Conservation (phyloP, 2,797 vertebrate genomes). For the Octomys mimax region DNA sequence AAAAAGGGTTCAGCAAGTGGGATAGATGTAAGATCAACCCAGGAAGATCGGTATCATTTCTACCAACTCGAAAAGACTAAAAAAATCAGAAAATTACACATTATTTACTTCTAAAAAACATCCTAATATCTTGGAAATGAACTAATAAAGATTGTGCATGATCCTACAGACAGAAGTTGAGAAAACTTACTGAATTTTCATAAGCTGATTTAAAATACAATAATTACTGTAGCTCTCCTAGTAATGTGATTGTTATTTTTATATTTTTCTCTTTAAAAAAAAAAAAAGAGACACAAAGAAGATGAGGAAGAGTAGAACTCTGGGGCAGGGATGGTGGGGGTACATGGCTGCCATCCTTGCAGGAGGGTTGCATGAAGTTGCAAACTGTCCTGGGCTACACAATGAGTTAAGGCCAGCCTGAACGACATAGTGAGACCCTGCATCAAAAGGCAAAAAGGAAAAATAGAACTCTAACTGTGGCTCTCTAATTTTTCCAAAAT, state of each 20-base stretch:
- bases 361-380: not conserved
- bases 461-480: not conserved
- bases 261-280: not conserved
- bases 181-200: not conserved
- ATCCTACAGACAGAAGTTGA: not conserved
- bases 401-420: not conserved
- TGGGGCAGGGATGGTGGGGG: not conserved
- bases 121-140: not conserved
- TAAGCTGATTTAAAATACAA: not conserved
- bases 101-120: conserved; percentile 30
- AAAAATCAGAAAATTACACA: not conserved
- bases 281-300: not conserved
- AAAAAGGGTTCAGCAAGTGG: not conserved
- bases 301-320: not conserved
- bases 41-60: not conserved
- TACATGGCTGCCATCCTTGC: not conserved
- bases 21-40: not conserved
- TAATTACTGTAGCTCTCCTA: not conserved
- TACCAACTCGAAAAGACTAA: not conserved
- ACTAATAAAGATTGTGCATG: not conserved
- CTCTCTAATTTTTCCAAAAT: conserved; percentile 27
- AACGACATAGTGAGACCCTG: not conserved
- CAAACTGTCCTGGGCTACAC: not conserved
- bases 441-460: not conserved
- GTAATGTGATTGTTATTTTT: not conserved